Conservation (phyloP, 1,140 invertebrate genomes). For the Anastrepha ludens region DNA sequence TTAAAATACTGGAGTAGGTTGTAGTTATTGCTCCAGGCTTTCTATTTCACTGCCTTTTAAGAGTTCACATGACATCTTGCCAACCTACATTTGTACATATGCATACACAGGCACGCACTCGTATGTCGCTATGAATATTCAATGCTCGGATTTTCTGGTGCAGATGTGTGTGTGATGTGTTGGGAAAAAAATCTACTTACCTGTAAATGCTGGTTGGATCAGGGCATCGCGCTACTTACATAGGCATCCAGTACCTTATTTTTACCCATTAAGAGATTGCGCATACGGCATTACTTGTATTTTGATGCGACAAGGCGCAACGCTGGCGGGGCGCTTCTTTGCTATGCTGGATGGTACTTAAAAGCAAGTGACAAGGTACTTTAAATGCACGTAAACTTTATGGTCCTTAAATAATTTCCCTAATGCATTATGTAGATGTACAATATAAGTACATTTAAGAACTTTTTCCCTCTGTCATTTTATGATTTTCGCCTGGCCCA, state of each 20-base stretch:
- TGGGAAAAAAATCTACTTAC: background rate
- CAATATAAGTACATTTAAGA: background rate
- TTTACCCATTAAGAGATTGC: background rate
- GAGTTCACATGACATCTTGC: background rate
- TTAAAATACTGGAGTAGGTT: background rate
- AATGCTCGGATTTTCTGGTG: background rate
- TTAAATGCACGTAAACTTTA: conserved; percentile 8
- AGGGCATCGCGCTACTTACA: background rate
- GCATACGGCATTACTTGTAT: background rate
- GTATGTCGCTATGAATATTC: background rate
- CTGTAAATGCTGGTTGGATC: background rate
- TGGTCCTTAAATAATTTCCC: conserved; percentile 23
- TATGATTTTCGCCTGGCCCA: background rate
- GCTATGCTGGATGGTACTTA: background rate
- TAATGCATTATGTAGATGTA: background rate
- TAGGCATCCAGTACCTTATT: background rate
- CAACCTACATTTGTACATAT: no score
- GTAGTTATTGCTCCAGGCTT: background rate
- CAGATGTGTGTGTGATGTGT: background rate
- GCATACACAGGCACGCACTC: background rate
- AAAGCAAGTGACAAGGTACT: conserved; percentile 1
- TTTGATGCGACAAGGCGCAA: background rate
- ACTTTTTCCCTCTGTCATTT: background rate
- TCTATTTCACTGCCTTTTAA: background rate
- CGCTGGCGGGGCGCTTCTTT: background rate